These are phyloP conservation scores for Damaliscus lunatus DNA, from an alignment of 2,113 vertebrate species.

Conservation along the genomic window DNA sequence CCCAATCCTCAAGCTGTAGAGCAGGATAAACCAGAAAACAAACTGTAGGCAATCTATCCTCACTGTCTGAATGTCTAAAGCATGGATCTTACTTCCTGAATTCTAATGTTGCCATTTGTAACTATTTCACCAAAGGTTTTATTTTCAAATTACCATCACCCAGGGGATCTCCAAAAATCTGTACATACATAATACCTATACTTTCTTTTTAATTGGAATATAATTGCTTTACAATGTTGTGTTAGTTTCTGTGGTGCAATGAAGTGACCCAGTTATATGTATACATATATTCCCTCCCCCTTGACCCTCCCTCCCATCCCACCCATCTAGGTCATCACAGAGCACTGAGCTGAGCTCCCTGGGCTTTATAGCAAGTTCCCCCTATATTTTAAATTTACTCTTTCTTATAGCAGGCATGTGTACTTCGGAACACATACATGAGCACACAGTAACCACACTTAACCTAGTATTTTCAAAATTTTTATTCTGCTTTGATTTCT, in stretches of 20 bases:
- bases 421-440: not conserved
- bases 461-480: not conserved
- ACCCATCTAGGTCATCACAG: not conserved
- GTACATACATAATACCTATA: not conserved
- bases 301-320: not conserved
- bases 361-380: not conserved
- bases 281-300: not conserved
- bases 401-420: not conserved
- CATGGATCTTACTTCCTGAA: not conserved
- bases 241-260: not conserved
- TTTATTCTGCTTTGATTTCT: slow-evolving; percentile 7
- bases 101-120: not conserved
- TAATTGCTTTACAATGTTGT: not conserved
- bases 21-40: not conserved
- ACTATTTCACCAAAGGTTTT: slow-evolving; percentile 33
- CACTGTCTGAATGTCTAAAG: not conserved
- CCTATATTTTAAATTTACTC: not conserved
- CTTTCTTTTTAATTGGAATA: not conserved
- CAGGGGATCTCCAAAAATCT: not conserved
- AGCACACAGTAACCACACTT: not conserved
- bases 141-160: not conserved
- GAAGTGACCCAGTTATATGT: not conserved
- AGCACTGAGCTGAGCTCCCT: not conserved
- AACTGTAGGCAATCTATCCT: not conserved
- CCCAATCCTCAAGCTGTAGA: not conserved